Evolutionary conservation across 2,113 vertebrate species (phyloP).

Genomic region (Balaenoptera acutorostrata): DNA sequence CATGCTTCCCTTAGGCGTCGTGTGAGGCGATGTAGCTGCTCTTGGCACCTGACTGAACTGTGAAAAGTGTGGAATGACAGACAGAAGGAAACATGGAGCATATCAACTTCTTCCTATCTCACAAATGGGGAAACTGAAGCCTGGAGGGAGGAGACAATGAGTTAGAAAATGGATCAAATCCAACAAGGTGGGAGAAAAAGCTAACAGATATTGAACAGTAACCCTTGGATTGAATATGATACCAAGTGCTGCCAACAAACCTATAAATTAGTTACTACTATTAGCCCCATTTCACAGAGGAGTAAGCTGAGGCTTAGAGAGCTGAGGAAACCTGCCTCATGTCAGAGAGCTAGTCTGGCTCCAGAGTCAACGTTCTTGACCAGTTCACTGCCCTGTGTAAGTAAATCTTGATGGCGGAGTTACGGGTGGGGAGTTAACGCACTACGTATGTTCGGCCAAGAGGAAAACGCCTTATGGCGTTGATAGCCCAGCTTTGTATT

Average conservation of each 20-base stretch:
- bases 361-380: not conserved
- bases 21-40: not conserved
- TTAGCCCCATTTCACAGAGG: not conserved
- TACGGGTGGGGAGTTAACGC: not conserved
- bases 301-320: not conserved
- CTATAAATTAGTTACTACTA: not conserved
- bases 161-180: not conserved
- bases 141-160: not conserved
- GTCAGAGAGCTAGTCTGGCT: not conserved
- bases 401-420: not conserved
- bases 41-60: not conserved
- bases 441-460: not conserved
- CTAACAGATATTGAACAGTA: not conserved
- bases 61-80: not conserved
- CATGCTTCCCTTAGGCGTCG: not conserved
- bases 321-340: not conserved
- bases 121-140: not conserved
- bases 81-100: not conserved
- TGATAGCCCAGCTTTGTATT: not conserved
- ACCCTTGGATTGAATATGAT: not conserved
- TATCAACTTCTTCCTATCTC: not conserved
- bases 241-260: not conserved
- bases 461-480: not conserved
- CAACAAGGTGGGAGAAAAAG: not conserved
- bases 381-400: not conserved